Conservation (phyloP, 2,888 invertebrate genomes). For the Antheraea assamensis region DNA sequence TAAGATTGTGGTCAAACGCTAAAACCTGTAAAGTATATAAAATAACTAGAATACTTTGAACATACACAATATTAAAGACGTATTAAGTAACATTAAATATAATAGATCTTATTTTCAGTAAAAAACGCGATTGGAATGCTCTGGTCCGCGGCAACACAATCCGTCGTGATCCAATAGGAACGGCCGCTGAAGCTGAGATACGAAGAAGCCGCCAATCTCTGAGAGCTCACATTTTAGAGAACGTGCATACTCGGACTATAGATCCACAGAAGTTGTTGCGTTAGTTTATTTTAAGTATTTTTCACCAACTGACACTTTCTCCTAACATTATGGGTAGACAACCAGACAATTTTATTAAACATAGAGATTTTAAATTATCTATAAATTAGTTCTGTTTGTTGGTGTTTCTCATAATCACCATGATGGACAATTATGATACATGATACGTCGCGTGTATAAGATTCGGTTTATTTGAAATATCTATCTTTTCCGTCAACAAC, state of each 20-base stretch:
- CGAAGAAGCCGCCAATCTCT: conserved; percentile 87
- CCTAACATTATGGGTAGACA: no score
- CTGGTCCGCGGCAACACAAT: conserved; percentile 88
- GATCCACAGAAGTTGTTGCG: conserved; percentile 88
- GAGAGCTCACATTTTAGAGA: conserved; percentile 86
- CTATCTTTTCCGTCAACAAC: neutral
- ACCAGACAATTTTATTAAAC: no score
- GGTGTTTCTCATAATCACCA: neutral
- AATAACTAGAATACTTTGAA: no score
- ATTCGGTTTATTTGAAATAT: neutral
- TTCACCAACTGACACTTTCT: neutral
- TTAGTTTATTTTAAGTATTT: conserved; percentile 44
- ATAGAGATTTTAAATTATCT: neutral
- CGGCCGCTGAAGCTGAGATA: conserved; percentile 85
- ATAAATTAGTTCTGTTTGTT: neutral
- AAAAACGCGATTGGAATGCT: conserved; percentile 93
- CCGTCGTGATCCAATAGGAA: conserved; percentile 89
- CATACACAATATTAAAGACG: neutral
- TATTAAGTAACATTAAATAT: neutral
- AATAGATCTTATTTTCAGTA: conserved; percentile 52
- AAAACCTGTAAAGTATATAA: no score
- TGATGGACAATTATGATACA: neutral
- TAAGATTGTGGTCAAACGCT: no score
- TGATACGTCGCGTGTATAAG: neutral
- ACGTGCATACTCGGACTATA: conserved; percentile 84